phyloP scores from a whole-genome alignment of 2,113 vertebrate species.

The Myocastor coypus region DNA sequence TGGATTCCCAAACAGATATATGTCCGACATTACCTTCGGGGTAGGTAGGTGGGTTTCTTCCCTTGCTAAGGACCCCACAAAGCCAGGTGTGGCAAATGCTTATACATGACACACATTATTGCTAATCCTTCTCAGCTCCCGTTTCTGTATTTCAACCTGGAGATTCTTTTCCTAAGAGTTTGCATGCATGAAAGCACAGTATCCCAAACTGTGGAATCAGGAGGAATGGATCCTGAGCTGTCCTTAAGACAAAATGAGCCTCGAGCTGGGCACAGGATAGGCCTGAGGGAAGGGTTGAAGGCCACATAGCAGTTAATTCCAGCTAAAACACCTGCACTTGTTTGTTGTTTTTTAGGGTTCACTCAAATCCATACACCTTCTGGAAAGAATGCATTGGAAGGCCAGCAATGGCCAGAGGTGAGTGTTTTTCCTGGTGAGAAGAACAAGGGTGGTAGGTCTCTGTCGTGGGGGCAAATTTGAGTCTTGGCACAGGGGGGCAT shows the following conservation, averaged over 20 bases:
- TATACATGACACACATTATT: neutral
- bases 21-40: neutral
- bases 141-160: neutral
- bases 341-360: conserved; percentile 75
- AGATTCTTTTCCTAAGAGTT: neutral
- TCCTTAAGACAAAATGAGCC: neutral
- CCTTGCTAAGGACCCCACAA: neutral
- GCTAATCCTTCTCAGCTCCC: neutral
- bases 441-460: accelerated
- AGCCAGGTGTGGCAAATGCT: neutral
- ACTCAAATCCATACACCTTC: conserved; percentile 15
- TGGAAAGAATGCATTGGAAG: conserved; percentile 22
- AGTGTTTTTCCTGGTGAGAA: neutral
- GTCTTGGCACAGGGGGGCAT: neutral
- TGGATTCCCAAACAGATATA: neutral
- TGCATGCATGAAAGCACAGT: neutral
- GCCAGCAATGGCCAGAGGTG: conserved; percentile 75
- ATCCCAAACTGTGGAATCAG: neutral
- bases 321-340: neutral
- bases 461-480: neutral
- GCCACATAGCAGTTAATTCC: neutral
- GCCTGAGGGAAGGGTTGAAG: neutral
- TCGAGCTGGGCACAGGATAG: neutral
- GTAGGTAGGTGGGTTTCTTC: neutral
- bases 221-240: neutral